Evolutionary conservation across 2,797 vertebrate genomes (phyloP), one percentile per base, ranked within the genome.

Genomic region (Margarornis squamiger): DNA sequence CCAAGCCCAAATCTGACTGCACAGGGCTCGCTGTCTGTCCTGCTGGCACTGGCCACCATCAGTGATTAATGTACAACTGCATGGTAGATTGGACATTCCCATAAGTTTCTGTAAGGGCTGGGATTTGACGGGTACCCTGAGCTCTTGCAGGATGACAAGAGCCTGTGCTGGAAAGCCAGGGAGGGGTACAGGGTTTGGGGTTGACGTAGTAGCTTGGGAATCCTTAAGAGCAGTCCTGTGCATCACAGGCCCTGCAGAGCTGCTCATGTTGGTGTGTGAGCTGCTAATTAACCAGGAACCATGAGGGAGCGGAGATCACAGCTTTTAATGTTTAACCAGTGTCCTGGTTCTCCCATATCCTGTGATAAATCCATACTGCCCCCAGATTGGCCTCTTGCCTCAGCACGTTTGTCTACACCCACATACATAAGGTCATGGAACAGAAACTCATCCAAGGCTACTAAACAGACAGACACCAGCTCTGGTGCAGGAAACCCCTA

Each of bases 251-350:
- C 48, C 65, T 2, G 1, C 22, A 70, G 58, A 76, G 32, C 84
- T 43, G 55, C 55, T 73, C 4, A 0, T 2, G 0, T 4, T 5
- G 2, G 15, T 5, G 3, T 24, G n/a, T 10, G 14, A 4, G n/a
- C 27, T 65, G 62, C 65, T n/a, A 38, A 52, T 29, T 71, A 54
- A 45, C 20, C 32, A 75, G 30, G 41, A 39, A 17, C 24, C 6
- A 4, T 3, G 14, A 71, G 34, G 34, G 38, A 86, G 22, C 41
- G 77, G 57, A 66, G 45, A 38, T 4, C 0, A 1, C 3, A 5
- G 34, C n/a, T 83, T 83, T 67, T 61, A 74, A 59, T 20, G 2
- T 49, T 74, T 57, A 92, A 72, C 41, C 6, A 66, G 16, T 2
- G 10, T 49, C 38, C 29, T 5, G 0, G 29, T 32, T 85, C 34